Evolutionary conservation across 1,140 invertebrate species (phyloP).

Genomic region (Hyles euphorbiae): DNA sequence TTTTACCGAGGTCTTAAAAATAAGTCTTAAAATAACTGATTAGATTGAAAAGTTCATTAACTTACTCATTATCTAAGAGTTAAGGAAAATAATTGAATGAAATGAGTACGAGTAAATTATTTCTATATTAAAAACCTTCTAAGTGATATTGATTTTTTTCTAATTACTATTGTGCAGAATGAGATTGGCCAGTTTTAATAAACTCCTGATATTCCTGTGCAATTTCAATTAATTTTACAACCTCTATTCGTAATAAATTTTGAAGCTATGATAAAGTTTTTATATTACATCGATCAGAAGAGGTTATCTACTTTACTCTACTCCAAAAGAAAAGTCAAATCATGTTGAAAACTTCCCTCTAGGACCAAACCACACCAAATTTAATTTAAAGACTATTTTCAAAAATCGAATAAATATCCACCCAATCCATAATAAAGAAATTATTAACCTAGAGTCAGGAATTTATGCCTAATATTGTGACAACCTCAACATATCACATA

Average conservation of each 20-base stretch:
- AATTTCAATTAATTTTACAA: conserved; percentile 89
- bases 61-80: no score
- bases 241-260: conserved; percentile 90
- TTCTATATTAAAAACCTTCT: no score
- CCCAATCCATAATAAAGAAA: conserved; percentile 33
- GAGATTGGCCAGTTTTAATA: conserved; percentile 87
- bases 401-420: conserved; percentile 41
- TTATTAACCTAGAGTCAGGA: no score
- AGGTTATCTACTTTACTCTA: conserved; percentile 49
- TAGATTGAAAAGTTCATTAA: no score
- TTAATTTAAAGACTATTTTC: conserved; percentile 67
- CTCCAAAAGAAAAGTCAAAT: conserved; percentile 24
- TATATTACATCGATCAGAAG: conserved; percentile 52
- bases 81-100: no score
- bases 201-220: conserved; percentile 82
- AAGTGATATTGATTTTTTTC: no score
- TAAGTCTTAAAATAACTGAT: no score
- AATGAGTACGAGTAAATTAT: no score
- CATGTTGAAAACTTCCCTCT: conserved; percentile 52
- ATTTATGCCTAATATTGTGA: no score
- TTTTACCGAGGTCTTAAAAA: no score
- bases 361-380: conserved; percentile 63
- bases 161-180: conserved; percentile 84
- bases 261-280: conserved; percentile 44
- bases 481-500: no score